A percentile compares a stretch with the other conserved stretches of the same genome.
Conservation (phyloP, 2,888 invertebrate species). For the Eutolmus rufibarbis region DNA sequence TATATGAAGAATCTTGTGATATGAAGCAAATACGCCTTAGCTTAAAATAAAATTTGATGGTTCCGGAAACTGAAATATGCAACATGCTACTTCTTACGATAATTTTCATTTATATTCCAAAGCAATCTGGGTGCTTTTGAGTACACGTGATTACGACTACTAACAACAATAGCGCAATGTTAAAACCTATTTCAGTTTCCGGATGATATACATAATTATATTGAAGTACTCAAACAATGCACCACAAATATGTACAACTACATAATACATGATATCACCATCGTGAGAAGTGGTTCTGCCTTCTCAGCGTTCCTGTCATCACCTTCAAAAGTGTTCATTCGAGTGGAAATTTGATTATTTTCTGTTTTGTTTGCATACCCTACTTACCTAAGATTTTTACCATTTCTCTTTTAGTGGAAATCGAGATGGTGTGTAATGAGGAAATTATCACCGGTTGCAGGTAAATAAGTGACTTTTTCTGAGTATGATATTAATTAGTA, state of each 20-base stretch:
- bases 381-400: constrained; percentile 46
- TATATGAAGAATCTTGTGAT: too few relatives aligned
- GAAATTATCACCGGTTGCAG: constrained; percentile 73
- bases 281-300: not conserved
- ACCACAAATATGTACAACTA: not conserved
- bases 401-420: constrained; percentile 69
- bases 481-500: not conserved
- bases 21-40: too few relatives aligned
- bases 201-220: not conserved
- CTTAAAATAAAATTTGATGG: too few relatives aligned
- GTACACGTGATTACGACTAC: not conserved
- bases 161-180: not conserved
- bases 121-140: not conserved
- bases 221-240: not conserved
- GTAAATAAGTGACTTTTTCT: constrained; percentile 59
- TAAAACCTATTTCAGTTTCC: not conserved
- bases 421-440: constrained; percentile 72
- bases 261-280: not conserved
- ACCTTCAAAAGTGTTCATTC: constrained; percentile 43
- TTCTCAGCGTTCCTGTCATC: not conserved
- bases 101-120: too few relatives aligned
- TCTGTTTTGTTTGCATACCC: constrained; percentile 24
- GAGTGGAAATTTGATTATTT: constrained; percentile 44
- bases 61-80: too few relatives aligned
- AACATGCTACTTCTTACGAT: too few relatives aligned